phyloP scores from a whole-genome alignment of 2,888 invertebrate genomes.

The Hypolimnas misippus region DNA sequence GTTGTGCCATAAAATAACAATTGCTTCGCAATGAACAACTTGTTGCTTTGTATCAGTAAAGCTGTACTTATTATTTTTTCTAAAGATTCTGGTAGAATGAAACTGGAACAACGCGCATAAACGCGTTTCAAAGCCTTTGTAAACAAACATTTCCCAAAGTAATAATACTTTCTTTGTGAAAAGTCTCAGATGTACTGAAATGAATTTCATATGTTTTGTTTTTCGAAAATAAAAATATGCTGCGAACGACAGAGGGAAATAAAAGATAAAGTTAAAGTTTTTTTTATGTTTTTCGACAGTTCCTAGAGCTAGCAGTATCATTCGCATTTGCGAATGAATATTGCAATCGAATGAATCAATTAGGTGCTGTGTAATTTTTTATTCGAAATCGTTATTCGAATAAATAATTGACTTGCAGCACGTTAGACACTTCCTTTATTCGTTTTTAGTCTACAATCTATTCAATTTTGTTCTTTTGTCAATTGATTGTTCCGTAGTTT shows the following conservation, averaged over 20 bases:
- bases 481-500: no score
- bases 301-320: neutral
- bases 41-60: neutral
- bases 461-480: neutral
- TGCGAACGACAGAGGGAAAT: neutral
- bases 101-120: conserved; percentile 25
- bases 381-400: neutral
- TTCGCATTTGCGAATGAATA: neutral
- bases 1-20: neutral
- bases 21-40: neutral
- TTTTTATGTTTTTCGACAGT: neutral
- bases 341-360: neutral
- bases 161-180: conserved; percentile 15
- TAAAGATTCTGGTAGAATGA: conserved; percentile 7
- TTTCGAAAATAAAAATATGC: neutral
- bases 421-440: neutral
- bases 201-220: neutral
- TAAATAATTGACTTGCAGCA: neutral
- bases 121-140: conserved; percentile 28
- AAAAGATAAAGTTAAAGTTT: no score
- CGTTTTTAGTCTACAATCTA: neutral
- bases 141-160: conserved; percentile 16
- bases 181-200: conserved; percentile 1
- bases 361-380: neutral
- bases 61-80: conserved; percentile 8